Evolutionary conservation across 2,113 vertebrate genomes (phyloP).

Genomic region (Ovis canadensis): DNA sequence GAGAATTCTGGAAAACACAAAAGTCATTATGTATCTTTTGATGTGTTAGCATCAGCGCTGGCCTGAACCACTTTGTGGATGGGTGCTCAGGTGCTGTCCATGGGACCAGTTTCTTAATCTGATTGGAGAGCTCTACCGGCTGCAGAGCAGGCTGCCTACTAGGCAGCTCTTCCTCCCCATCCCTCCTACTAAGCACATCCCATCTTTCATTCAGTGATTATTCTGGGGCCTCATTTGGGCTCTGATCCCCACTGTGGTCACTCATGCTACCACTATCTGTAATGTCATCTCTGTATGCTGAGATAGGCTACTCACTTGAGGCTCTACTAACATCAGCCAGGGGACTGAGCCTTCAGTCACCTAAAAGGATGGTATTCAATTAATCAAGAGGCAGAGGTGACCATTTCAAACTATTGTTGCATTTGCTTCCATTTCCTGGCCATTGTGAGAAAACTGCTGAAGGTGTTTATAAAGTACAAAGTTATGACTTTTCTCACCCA

Average conservation of each 20-base stretch:
- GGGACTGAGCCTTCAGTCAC: neutral
- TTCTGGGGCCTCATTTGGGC: neutral
- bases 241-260: neutral
- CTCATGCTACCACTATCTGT: neutral
- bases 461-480: neutral
- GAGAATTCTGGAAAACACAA: neutral
- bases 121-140: neutral
- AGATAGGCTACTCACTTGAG: neutral
- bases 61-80: neutral
- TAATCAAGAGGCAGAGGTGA: slow-evolving; percentile 27
- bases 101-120: neutral
- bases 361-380: neutral
- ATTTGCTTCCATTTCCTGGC: slow-evolving; percentile 57
- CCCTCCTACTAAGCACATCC: neutral
- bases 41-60: neutral
- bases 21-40: neutral
- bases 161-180: neutral
- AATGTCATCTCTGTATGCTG: neutral
- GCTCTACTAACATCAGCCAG: neutral
- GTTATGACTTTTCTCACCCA: slow-evolving; percentile 35
- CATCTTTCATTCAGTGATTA: neutral
- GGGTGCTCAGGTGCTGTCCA: neutral
- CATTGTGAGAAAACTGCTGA: neutral
- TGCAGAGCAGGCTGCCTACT: neutral
- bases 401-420: slow-evolving; percentile 8